Percentiles rank a stretch among this genome's conserved stretches.
These are phyloP conservation scores for Chroicocephalus ridibundus DNA, from an alignment of 2,113 vertebrate species.

Conservation along the genomic window DNA sequence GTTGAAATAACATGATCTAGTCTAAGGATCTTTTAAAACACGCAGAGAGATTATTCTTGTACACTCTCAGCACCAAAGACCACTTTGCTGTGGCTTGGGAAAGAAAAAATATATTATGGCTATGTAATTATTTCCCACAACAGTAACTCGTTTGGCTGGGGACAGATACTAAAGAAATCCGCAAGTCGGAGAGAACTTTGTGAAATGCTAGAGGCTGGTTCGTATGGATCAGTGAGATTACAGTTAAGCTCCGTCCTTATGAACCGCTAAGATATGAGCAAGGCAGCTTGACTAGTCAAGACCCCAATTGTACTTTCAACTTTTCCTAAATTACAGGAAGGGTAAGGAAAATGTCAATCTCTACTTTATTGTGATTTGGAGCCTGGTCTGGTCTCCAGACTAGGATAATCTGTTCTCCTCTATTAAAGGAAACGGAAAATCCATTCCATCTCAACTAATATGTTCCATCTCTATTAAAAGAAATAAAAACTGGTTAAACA, in stretches of 20 bases:
- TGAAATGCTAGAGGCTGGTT: background rate
- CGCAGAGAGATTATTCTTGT: background rate
- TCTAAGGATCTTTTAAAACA: background rate
- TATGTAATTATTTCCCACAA: background rate
- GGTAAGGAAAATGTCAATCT: slow-evolving; percentile 10
- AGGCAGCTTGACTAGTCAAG: background rate
- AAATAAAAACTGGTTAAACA: background rate
- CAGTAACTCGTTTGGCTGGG: background rate
- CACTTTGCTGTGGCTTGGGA: background rate
- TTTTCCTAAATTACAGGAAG: background rate
- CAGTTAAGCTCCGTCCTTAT: background rate
- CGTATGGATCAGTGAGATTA: background rate
- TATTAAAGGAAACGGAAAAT: slow-evolving; percentile 13
- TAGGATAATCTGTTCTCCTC: background rate
- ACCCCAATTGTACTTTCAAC: slow-evolving; percentile 24
- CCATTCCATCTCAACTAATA: background rate
- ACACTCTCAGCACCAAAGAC: background rate
- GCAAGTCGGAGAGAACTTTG: background rate
- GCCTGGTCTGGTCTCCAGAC: background rate
- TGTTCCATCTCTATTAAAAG: background rate
- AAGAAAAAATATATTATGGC: background rate
- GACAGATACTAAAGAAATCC: background rate
- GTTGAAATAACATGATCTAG: background rate
- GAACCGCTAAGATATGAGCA: background rate
- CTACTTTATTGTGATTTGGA: slow-evolving; percentile 1